Evolutionary conservation across 2,888 invertebrate genomes (phyloP).

Genomic region (Xestoiulus laeticollis): DNA sequence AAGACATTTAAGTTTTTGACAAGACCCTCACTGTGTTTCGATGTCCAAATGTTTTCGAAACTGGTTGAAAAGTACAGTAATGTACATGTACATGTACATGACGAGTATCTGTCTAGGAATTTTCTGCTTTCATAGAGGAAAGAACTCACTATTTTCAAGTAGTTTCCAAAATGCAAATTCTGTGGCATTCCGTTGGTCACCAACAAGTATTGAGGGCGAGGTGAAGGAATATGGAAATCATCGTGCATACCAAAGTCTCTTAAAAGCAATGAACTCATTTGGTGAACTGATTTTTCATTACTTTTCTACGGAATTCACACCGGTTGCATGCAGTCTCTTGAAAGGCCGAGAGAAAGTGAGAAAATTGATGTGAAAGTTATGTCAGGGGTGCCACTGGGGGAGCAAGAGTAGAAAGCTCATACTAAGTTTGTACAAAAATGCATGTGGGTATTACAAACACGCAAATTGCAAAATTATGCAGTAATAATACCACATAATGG

Average conservation of each 20-base stretch:
- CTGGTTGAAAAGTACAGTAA: too few relatives aligned
- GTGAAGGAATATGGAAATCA: neutral
- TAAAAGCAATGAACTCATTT: constrained; percentile 27
- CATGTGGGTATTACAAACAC: constrained; percentile 28
- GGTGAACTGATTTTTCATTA: neutral
- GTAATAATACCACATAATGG: constrained; percentile 37
- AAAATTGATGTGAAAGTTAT: constrained; percentile 28
- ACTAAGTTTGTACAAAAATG: neutral
- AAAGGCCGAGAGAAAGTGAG: neutral
- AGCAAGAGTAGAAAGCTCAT: neutral
- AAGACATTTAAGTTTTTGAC: too few relatives aligned
- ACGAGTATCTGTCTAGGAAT: too few relatives aligned
- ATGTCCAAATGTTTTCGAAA: too few relatives aligned
- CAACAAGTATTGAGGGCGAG: neutral
- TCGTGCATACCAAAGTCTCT: neutral
- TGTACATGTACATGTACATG: too few relatives aligned
- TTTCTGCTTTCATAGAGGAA: too few relatives aligned
- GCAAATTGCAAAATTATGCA: constrained; percentile 34
- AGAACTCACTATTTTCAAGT: too few relatives aligned
- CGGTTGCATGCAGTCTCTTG: neutral
- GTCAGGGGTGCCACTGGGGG: constrained; percentile 29
- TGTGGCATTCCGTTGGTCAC: too few relatives aligned
- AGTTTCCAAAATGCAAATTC: too few relatives aligned
- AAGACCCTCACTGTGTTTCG: too few relatives aligned
- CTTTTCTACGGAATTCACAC: neutral